These are phyloP conservation scores for Oryctes rhinoceros DNA, from an alignment of 1,140 invertebrate species.

Conservation along the genomic window DNA sequence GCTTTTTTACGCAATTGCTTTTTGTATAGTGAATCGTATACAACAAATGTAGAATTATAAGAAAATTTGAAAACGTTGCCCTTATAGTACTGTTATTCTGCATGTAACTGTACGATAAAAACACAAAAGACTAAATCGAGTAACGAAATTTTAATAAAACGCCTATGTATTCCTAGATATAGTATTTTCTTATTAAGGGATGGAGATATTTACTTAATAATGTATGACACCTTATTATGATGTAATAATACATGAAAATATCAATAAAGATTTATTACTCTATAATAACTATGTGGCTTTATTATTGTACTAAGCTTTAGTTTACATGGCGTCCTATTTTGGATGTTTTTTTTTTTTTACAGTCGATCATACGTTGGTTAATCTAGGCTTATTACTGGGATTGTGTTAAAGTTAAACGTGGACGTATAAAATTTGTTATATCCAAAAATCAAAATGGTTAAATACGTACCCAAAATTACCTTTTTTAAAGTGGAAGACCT, in stretches of 20 bases:
- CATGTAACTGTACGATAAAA: background rate
- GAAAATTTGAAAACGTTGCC: background rate
- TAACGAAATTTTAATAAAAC: constrained; percentile 36
- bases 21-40: too few relatives aligned
- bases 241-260: constrained; percentile 34
- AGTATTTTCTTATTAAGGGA: constrained; percentile 45
- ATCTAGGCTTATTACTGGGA: too few relatives aligned
- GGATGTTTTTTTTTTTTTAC: too few relatives aligned
- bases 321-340: too few relatives aligned
- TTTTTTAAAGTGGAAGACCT: too few relatives aligned
- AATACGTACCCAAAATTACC: too few relatives aligned
- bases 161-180: constrained; percentile 39
- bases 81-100: background rate
- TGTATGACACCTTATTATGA: constrained; percentile 25
- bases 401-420: too few relatives aligned
- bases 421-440: too few relatives aligned
- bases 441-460: too few relatives aligned
- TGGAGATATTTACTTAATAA: constrained; percentile 40
- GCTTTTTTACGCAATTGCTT: too few relatives aligned
- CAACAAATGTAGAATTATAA: too few relatives aligned
- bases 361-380: too few relatives aligned
- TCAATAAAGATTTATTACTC: constrained; percentile 38
- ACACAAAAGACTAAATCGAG: constrained; percentile 15
- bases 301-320: background rate
- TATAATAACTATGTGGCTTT: background rate